Evolutionary conservation across 2,113 vertebrate genomes (phyloP).

Genomic region (Sprattus sprattus): DNA sequence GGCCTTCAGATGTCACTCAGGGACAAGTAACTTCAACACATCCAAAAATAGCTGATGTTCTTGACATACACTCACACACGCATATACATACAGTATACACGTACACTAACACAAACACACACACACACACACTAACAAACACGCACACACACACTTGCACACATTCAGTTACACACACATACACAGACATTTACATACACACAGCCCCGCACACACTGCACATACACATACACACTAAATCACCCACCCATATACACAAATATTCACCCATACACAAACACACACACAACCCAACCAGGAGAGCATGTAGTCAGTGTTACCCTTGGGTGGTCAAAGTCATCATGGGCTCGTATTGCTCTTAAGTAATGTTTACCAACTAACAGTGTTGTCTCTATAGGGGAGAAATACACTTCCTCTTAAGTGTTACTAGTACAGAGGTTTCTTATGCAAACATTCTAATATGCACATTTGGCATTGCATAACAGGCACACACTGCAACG

Average conservation of each 20-base stretch:
- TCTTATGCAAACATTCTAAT: neutral
- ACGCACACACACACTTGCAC: neutral
- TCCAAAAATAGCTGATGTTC: constrained; percentile 32
- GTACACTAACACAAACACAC: neutral
- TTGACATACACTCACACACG: neutral
- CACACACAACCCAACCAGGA: neutral
- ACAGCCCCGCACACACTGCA: neutral
- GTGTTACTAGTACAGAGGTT: neutral
- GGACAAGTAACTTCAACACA: constrained; percentile 30
- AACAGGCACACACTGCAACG: neutral
- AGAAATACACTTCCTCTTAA: neutral
- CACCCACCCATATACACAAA: neutral
- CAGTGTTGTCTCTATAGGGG: neutral
- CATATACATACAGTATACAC: neutral
- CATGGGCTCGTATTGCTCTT: neutral
- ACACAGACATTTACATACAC: neutral
- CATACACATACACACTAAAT: neutral
- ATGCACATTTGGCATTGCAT: neutral
- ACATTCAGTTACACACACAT: neutral
- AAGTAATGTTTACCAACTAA: neutral
- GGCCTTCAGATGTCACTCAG: neutral
- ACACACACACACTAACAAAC: neutral
- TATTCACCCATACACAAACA: neutral
- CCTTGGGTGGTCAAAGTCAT: neutral
- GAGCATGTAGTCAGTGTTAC: neutral